Evolutionary conservation across 2,797 vertebrate species (phyloP).

Genomic region (Spinibarbus caldwelli): DNA sequence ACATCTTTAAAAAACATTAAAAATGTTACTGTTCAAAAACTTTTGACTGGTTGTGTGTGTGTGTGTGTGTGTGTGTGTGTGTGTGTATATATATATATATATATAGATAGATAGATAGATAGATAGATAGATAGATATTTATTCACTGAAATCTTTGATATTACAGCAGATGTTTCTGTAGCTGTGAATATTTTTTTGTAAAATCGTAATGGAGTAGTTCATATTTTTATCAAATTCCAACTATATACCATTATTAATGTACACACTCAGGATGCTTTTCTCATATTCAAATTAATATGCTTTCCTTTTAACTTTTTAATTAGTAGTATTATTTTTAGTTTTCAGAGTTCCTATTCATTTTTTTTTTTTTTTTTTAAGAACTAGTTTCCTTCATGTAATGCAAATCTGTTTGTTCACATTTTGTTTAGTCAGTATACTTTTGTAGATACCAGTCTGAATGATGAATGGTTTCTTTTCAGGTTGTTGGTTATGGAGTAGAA

Average conservation of each 20-base stretch:
- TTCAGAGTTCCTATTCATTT: not conserved
- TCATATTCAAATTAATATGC: not conserved
- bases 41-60: no score
- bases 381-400: not conserved
- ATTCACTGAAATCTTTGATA: not conserved
- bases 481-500: conserved; percentile 89
- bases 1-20: no score
- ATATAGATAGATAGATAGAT: no score
- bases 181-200: no score
- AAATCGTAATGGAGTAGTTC: not conserved
- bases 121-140: no score
- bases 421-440: not conserved
- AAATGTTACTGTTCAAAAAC: no score
- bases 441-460: not conserved
- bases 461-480: conserved; percentile 71
- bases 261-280: no score
- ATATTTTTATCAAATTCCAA: not conserved
- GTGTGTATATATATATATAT: no score
- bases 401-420: not conserved
- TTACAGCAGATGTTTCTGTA: not conserved
- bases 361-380: not conserved
- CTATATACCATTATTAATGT: not conserved
- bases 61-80: no score
- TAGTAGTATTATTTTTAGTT: not conserved
- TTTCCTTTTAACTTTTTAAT: not conserved